Evolutionary conservation across 2,888 invertebrate genomes (phyloP), one percentile per base, ranked within the genome.

Genomic region (Elmis aenea): DNA sequence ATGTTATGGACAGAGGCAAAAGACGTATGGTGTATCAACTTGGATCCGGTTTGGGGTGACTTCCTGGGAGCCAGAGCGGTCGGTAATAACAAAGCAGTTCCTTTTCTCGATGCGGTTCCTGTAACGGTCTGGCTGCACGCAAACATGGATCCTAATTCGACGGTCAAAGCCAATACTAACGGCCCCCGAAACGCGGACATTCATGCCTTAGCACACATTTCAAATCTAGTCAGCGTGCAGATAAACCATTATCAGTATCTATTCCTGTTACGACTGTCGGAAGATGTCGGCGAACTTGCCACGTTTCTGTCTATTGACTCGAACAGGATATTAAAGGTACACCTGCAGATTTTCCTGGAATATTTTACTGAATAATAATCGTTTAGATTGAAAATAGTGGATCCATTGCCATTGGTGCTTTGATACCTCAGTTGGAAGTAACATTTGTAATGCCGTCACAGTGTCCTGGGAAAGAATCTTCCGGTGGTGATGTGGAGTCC

Each of bases 41-140:
- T 88, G 23, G 94, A 95, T 62, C 94, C 95, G 0, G 75, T 93
- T 31, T 95, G 94, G 93, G 83, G 86, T 6, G 95, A 95, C 67
- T 94, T 94, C 65, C 74, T 82, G 43, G 92, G 91, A 3, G 86
- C 87, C 1, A 74, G 86, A 14, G 86, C 88, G 0, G 73, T 79
- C 13, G 85, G 85, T 1, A 74, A 76, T 37, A 79, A 76, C 58
- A 81, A 81, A 54, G 79, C 87, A 0, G 82, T 88, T 46, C 85
- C 90, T 2, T 79, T 90, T 59, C 66, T 90, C 14, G 90, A 90
- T 64, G 85, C 92, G 3, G 83, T 93, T 48, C 94, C 93, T 1
- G 68, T 92, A 13, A 88, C 89, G 2, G 68, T 91, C 6, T 94
- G 94, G 94, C 70, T 90, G 33, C 77, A 79, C 51, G 62, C 70